phyloP scores from a whole-genome alignment of 1,140 invertebrate species.

The Diachasmimorpha longicaudata region DNA sequence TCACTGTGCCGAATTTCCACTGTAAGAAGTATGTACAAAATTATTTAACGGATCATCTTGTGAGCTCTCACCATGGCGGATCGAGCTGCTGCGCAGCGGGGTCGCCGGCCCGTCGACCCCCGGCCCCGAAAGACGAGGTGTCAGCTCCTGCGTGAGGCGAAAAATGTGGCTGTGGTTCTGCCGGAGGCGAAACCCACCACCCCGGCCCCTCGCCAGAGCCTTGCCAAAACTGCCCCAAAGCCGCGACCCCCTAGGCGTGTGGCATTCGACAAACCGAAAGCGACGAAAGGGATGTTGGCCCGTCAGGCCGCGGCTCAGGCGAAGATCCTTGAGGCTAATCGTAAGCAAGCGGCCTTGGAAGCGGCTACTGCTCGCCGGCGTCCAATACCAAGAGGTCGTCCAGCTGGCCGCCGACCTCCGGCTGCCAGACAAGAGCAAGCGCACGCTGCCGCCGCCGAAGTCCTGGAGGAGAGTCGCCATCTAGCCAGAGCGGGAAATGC shows the following conservation, averaged over 20 bases:
- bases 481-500: constrained; percentile 43
- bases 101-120: not conserved
- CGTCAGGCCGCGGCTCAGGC: constrained; percentile 39
- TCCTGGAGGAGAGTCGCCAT: constrained; percentile 35
- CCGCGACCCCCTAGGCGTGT: constrained; percentile 37
- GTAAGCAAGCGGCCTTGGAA: constrained; percentile 14
- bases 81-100: too few species aligned
- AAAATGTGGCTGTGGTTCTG: constrained; percentile 29
- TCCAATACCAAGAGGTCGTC: constrained; percentile 16
- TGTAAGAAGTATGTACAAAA: too few species aligned
- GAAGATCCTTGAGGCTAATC: constrained; percentile 25
- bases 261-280: constrained; percentile 36
- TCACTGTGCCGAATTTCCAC: too few species aligned
- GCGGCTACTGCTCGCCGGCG: not conserved
- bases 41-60: too few species aligned
- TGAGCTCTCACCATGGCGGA: too few species aligned
- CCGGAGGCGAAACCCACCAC: not conserved
- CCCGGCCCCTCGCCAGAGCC: not conserved
- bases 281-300: constrained; percentile 46
- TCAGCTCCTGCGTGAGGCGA: constrained; percentile 33
- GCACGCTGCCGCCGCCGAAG: not conserved
- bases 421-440: not conserved
- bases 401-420: not conserved
- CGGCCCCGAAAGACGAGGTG: constrained; percentile 33
- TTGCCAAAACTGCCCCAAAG: constrained; percentile 26